Conservation (phyloP, 2,797 vertebrate species). For the Lepus oiostolus region DNA sequence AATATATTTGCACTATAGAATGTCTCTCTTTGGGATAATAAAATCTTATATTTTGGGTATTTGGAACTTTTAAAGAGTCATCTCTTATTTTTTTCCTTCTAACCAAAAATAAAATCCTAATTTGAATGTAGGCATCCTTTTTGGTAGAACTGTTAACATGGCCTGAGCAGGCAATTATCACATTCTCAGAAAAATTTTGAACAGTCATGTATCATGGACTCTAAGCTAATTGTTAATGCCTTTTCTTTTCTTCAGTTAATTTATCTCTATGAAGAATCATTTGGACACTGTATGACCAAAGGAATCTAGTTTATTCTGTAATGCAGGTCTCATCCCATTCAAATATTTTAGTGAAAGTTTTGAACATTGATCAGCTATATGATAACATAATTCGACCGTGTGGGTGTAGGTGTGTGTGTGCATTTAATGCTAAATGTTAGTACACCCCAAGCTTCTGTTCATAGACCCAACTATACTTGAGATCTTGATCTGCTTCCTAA, state of each 20-base stretch:
- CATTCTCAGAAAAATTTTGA: slow-evolving; percentile 32
- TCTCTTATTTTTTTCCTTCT: slow-evolving; percentile 58
- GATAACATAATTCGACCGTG: neutral
- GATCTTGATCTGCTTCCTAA: no score
- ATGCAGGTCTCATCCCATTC: neutral
- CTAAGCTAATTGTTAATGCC: slow-evolving; percentile 2
- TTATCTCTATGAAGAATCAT: neutral
- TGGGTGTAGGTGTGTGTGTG: no score
- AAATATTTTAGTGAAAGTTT: neutral
- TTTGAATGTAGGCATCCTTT: slow-evolving; percentile 73
- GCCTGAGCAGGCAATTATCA: neutral
- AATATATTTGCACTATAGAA: slow-evolving; percentile 76
- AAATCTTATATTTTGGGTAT: slow-evolving; percentile 83
- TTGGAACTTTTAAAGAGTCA: slow-evolving; percentile 74
- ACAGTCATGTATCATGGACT: neutral
- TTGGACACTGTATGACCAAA: neutral
- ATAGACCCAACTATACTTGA: no score
- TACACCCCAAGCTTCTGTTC: no score
- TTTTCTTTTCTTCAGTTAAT: neutral
- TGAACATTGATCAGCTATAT: neutral
- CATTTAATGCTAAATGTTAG: no score
- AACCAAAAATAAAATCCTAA: slow-evolving; percentile 78
- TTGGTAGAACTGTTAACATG: neutral
- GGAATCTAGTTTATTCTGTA: neutral
- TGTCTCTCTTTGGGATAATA: slow-evolving; percentile 80